Percentiles rank a stretch among this genome's conserved stretches.
These are phyloP conservation scores for Eupithecia inturbata DNA, from an alignment of 2,888 invertebrate genomes.

Conservation along the genomic window DNA sequence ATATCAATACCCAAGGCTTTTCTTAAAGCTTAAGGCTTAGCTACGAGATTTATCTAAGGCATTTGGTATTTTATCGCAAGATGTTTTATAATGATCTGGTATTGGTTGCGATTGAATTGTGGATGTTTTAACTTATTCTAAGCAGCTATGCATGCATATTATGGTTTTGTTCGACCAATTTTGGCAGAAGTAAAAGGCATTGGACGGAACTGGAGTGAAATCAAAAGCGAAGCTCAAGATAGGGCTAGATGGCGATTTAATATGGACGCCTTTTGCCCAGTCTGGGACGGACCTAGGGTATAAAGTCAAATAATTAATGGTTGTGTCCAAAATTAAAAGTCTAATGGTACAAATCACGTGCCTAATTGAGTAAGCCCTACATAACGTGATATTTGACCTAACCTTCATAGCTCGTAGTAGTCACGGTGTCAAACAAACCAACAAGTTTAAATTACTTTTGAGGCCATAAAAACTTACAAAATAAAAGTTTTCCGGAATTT, in stretches of 20 bases:
- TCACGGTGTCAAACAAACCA: constrained; percentile 32
- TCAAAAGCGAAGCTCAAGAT: background rate
- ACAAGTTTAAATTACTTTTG: constrained; percentile 40
- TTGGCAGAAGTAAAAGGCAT: background rate
- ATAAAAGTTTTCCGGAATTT: constrained; percentile 35
- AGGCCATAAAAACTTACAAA: constrained; percentile 39
- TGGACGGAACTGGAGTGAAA: background rate
- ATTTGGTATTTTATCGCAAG: background rate
- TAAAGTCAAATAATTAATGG: background rate
- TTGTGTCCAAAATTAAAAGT: background rate
- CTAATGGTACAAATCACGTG: background rate
- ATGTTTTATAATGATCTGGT: background rate
- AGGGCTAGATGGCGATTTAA: background rate
- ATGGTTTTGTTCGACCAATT: background rate
- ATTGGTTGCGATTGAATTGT: background rate
- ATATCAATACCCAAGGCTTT: background rate
- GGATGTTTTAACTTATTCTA: background rate
- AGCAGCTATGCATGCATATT: background rate
- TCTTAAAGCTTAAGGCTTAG: background rate
- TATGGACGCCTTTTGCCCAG: background rate
- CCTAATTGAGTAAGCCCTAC: background rate
- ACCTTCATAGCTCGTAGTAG: background rate
- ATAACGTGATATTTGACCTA: constrained; percentile 11
- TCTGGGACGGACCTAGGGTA: background rate
- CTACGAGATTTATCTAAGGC: background rate